Conservation (phyloP, 2,888 invertebrate genomes). For the Nephrotoma flavescens region DNA sequence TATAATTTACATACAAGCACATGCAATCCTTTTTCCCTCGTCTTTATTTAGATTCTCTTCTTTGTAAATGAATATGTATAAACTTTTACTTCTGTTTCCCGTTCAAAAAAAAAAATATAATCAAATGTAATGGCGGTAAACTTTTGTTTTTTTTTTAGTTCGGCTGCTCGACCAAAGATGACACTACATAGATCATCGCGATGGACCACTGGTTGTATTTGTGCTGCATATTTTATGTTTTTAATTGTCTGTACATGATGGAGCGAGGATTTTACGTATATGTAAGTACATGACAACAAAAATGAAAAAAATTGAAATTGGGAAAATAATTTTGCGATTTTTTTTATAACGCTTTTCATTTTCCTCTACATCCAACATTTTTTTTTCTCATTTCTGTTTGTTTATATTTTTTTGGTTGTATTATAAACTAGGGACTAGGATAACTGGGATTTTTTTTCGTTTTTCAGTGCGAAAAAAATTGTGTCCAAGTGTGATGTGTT, state of each 20-base stretch:
- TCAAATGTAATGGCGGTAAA: background rate
- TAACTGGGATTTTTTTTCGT: slow-evolving; percentile 9
- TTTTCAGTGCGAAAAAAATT: slow-evolving; percentile 16
- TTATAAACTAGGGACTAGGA: background rate
- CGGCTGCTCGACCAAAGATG: background rate
- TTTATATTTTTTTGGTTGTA: background rate
- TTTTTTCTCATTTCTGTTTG: background rate
- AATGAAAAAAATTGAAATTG: background rate
- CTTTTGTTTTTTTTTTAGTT: background rate
- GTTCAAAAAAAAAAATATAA: background rate
- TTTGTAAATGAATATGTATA: background rate
- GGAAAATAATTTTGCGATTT: background rate
- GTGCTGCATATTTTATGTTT: background rate
- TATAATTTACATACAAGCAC: background rate
- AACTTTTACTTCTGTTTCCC: background rate
- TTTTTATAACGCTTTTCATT: background rate
- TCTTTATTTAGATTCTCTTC: background rate
- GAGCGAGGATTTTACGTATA: background rate
- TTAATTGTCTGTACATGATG: background rate
- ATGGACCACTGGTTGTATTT: background rate
- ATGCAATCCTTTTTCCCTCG: background rate
- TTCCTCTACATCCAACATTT: background rate
- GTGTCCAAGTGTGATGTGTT: slow-evolving; percentile 17
- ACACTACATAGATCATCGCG: background rate
- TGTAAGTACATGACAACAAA: background rate